phyloP scores from a whole-genome alignment of 2,113 vertebrate species.

The Lamprotornis superbus region DNA sequence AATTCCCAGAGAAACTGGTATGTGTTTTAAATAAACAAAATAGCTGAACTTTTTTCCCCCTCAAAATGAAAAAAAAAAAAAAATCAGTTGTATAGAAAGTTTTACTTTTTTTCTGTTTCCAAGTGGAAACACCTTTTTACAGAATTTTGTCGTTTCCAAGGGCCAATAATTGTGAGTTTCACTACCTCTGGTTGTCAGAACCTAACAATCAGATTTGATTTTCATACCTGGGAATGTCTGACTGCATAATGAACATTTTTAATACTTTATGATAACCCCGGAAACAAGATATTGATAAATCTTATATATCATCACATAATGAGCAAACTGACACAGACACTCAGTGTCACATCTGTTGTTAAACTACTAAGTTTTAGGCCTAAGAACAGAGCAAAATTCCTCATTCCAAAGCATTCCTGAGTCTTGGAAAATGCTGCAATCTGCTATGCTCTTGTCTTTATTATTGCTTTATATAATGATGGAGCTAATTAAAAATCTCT shows the following conservation, averaged over 20 bases:
- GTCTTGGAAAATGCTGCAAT: neutral
- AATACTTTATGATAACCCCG: neutral
- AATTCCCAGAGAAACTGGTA: neutral
- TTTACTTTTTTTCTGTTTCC: neutral
- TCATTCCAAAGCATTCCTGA: neutral
- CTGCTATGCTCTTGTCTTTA: neutral
- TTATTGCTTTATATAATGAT: neutral
- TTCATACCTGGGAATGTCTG: neutral
- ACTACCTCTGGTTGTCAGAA: neutral
- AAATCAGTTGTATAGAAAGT: neutral
- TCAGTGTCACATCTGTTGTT: neutral
- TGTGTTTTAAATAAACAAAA: neutral
- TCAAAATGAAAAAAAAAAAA: neutral
- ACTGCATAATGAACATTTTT: neutral
- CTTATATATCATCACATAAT: neutral
- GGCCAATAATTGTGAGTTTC: neutral
- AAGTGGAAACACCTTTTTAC: neutral
- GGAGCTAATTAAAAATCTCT: neutral
- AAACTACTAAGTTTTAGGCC: neutral
- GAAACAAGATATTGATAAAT: neutral
- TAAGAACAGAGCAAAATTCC: neutral
- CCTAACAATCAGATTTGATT: neutral
- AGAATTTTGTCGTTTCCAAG: neutral
- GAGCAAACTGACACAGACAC: neutral
- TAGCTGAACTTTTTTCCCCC: fast-evolving